Base-by-base conservation (phyloP, 2,113 vertebrate species). In the Anguilla rostrata region DNA sequence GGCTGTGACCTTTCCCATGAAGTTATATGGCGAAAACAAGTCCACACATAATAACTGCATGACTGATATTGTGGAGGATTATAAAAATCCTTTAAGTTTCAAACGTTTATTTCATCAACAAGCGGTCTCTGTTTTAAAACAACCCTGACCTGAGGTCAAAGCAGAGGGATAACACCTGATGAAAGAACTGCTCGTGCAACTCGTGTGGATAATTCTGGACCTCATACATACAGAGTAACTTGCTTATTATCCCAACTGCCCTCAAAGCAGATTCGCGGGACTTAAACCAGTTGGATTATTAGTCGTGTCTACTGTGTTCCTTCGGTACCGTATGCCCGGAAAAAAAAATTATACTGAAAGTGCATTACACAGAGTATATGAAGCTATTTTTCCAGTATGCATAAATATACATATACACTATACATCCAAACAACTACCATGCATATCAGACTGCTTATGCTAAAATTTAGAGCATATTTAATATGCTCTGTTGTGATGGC, bases 21-120 rank as follows among this genome's bases (percentile, higher is more conserved):
- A 57, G 9, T 18, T 83, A 29, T n/a, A 14, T 56, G 22, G n/a
- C 7, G 26, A 83, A 34, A 29, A 57, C 57, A 16, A 83, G 7
- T 22, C 18, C 22, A 66, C 18, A 22, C 22, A 43, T 56, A 53
- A 83, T 41, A 81, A 81, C 46, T 39, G 12, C 41, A 46, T n/a
- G 16, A 22, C 26, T 82, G 81, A 29, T 56, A 83, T 29, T 41
- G 39, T 14, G 26, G 40, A 53, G 18, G 26, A 56, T 14, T 16
- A 83, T 83, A 57, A 29, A 56, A 83, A 83, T 83, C 53, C 20
- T 15, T 83, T 83, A 56, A 56, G 43, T 20, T 56, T 53, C 82
- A 83, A 20, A 83, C 81, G 15, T 83, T 83, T 56, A 29, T 83
- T 56, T 56, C 2, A 83, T 83, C 39, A 53, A 83, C 20, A 83